These are phyloP conservation scores for Lepus europaeus DNA, from an alignment of 2,113 vertebrate species.

Conservation along the genomic window DNA sequence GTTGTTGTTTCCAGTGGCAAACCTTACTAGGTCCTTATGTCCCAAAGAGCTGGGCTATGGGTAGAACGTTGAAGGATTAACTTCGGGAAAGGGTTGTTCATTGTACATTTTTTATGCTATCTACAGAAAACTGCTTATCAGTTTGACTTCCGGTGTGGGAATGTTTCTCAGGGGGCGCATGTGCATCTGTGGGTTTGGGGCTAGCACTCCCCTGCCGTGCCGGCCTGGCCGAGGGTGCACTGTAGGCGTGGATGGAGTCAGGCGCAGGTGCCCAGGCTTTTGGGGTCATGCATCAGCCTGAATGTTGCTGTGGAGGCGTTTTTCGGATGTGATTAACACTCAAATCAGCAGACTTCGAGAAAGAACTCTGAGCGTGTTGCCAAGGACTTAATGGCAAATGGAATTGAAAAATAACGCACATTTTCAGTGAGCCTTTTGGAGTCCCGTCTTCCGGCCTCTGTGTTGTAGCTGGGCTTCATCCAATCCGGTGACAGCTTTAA, in stretches of 20 bases:
- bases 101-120: background rate
- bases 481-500: background rate
- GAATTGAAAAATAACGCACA: no score
- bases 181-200: background rate
- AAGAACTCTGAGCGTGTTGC: no score
- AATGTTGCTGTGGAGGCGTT: background rate
- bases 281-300: background rate
- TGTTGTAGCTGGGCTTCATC: background rate
- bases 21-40: background rate
- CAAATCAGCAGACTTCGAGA: background rate
- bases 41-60: background rate
- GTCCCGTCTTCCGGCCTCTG: background rate
- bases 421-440: no score
- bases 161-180: background rate
- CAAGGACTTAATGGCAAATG: no score
- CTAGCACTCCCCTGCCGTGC: background rate
- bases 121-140: background rate
- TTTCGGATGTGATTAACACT: background rate
- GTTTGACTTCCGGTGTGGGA: background rate
- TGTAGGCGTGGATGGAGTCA: background rate
- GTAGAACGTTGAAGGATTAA: background rate
- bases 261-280: background rate
- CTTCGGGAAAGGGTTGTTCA: background rate
- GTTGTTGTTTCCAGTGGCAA: background rate
- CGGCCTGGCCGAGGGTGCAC: background rate